Conservation (phyloP, 1,140 invertebrate genomes). For the Trichonephila inaurata region DNA sequence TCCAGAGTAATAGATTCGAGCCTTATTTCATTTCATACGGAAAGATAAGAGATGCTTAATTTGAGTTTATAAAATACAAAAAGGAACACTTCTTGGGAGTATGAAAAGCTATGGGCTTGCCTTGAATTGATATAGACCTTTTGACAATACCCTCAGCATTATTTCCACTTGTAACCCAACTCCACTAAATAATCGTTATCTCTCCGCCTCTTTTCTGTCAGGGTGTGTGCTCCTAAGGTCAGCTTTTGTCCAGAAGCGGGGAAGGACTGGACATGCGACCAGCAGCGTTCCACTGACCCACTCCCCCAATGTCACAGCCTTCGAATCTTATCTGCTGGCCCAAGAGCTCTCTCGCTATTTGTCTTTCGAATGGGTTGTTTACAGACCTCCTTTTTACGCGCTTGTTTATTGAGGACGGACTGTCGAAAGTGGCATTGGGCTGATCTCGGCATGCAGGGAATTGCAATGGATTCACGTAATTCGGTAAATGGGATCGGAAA, state of each 20-base stretch:
- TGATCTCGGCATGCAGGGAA: background rate
- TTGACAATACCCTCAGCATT: background rate
- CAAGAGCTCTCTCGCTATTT: background rate
- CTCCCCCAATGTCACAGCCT: slow-evolving; percentile 44
- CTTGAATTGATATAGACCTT: too few relatives aligned
- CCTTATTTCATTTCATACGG: too few relatives aligned
- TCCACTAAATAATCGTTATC: background rate
- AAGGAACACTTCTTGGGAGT: too few relatives aligned
- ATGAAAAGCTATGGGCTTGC: too few relatives aligned
- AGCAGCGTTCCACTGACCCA: slow-evolving; percentile 55
- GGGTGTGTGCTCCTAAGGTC: background rate
- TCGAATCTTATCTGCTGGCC: slow-evolving; percentile 12
- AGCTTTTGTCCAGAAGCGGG: slow-evolving; percentile 11
- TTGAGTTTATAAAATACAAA: too few relatives aligned
- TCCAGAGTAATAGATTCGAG: too few relatives aligned
- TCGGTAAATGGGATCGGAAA: background rate
- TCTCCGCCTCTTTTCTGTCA: background rate
- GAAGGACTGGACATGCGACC: slow-evolving; percentile 45
- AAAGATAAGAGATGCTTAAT: too few relatives aligned
- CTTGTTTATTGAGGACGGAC: background rate
- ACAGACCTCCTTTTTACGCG: background rate
- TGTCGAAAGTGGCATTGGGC: background rate
- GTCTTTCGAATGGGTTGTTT: background rate
- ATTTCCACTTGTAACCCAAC: background rate
- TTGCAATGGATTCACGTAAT: background rate